Conservation (phyloP, 2,888 invertebrate species). For the Melieria picta region DNA sequence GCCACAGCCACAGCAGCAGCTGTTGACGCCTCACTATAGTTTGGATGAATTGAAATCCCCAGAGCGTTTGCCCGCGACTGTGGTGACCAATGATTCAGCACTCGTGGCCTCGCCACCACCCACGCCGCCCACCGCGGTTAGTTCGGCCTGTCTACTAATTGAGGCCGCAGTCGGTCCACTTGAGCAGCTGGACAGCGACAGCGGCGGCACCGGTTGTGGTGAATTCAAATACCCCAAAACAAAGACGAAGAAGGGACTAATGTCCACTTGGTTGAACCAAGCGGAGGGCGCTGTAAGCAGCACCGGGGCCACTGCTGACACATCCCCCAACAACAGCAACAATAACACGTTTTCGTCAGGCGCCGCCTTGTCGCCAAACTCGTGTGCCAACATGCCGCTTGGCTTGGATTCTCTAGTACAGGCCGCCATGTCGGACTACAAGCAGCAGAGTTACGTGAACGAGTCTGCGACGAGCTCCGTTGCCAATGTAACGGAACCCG, state of each 20-base stretch:
- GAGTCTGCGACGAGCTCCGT: neutral
- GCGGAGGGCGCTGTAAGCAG: slow-evolving; percentile 60
- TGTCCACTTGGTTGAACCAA: slow-evolving; percentile 90
- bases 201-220: slow-evolving; percentile 25
- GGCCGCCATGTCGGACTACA: slow-evolving; percentile 49
- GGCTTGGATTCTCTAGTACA: slow-evolving; percentile 46
- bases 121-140: slow-evolving; percentile 66
- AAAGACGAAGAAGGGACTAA: slow-evolving; percentile 90
- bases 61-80: slow-evolving; percentile 28
- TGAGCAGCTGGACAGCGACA: slow-evolving; percentile 63
- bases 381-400: slow-evolving; percentile 9
- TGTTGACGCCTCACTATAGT: slow-evolving; percentile 22
- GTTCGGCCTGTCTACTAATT: slow-evolving; percentile 83
- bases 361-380: neutral
- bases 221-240: slow-evolving; percentile 83
- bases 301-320: slow-evolving; percentile 16
- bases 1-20: slow-evolving; percentile 8
- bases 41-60: slow-evolving; percentile 53
- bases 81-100: slow-evolving; percentile 15
- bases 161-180: slow-evolving; percentile 86
- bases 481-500: neutral
- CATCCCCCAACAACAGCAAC: neutral
- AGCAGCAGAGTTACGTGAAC: slow-evolving; percentile 53
- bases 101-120: slow-evolving; percentile 52
- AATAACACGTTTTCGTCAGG: neutral